Base-by-base conservation (phyloP, 2,888 invertebrate genomes). In the Oscheius sp. region DNA sequence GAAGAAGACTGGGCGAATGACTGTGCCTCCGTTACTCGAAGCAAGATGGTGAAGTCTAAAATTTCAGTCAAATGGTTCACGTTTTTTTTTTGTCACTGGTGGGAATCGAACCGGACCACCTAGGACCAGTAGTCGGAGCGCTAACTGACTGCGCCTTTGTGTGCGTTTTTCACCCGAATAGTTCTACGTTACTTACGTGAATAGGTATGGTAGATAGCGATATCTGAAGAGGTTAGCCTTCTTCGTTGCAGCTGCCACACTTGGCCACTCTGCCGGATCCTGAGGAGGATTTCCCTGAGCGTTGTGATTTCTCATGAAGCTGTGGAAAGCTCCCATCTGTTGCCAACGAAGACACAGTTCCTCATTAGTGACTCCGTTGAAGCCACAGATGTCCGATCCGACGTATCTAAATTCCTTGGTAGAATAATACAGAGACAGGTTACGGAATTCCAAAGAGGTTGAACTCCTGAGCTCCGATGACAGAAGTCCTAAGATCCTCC, bases 291-390 rank as follows among this genome's bases (percentile, higher is more conserved):
- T 51, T 21, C 77, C 82, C 50, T 79, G 74, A 11, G 79, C 76
- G 77, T 89, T 89, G 80, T 89, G 89, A 77, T 89, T 89, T 70
- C 89, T 82, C 76, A 79, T 85, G 77, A 87, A 87, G 3, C 85
- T 81, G 60, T 87, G 87, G 79, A 87, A 87, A 5, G 87, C 85
- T 10, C 86, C 87, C 77, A 87, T 79, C 58, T 87, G 87, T 74
- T 87, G 87, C 94, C 94, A 94, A 79, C 93, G 91, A 0, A 93
- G 88, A 79, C 94, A 94, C 80, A 92, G 82, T 76, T 91, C 90
- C 63, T 89, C 89, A 1, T 87, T 89, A 0, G 90, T 85, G 37
- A 89, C 86, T 21, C 81, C 86, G 76, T 87, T 87, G 85, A 91
- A 91, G 1, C 91, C 91, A 80, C 91, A 91, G 35, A 91, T 90